Evolutionary conservation across 2,888 invertebrate genomes (phyloP), one percentile per base, ranked within the genome.

Genomic region (Melanostoma mellinum): DNA sequence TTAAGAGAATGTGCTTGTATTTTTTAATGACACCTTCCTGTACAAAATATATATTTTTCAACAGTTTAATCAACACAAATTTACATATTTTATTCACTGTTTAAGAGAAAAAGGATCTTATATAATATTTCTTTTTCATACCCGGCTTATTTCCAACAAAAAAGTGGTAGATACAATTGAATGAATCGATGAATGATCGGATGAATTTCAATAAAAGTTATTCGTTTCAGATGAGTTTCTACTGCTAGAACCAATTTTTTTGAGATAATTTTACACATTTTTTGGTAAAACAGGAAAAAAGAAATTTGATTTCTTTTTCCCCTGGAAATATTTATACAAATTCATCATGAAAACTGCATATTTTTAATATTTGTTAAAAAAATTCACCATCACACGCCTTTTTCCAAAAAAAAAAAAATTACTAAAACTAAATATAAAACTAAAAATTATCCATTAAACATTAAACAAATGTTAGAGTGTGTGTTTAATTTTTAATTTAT

Each of bases 321-420:
- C 2, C 53, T 10, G 20, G 40, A 30, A n/a, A 38, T 3, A 9
- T 10, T 61, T 53, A 33, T 44, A 44, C n/a, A 69, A 69, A 53
- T 55, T 42, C 58, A 44, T 48, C 63, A 44, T 71, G 42, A 42
- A 61, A 81, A 71, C 65, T 67, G 68, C 55, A 48, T 67, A 72
- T 50, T 73, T 68, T 10, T n/a, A 40, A 80, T 72, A 44, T 53
- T 78, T 32, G 63, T 58, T 53, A 58, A 60, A 48, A 75, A 68
- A 36, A 42, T 33, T 82, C 69, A 82, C 82, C 82, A 82, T 82
- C 82, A 82, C 82, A 69, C 78, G 63, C 78, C 82, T 65, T 77
- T 77, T 65, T 82, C 82, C 82, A 69, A 58, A 42, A 76, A 75
- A 20, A 52, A 44, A 48, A 36, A 38, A 6, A 73, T 48, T 20